Conservation (phyloP, 2,113 vertebrate genomes). For the Sorex araneus region DNA sequence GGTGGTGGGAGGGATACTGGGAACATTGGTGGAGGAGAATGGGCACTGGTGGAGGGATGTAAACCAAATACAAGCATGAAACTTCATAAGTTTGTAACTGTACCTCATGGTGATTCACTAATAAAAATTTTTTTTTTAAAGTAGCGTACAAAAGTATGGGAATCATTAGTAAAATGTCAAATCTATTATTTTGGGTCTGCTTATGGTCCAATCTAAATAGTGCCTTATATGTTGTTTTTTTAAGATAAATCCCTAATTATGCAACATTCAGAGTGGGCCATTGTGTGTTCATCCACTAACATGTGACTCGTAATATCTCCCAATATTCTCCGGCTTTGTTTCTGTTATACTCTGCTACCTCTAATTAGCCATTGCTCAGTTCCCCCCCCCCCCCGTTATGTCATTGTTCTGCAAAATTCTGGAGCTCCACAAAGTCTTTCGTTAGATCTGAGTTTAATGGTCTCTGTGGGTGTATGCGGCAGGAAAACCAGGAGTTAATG, state of each 20-base stretch:
- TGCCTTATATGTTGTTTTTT: not conserved
- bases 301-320: not conserved
- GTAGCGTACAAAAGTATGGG: slow-evolving; percentile 13
- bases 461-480: slow-evolving; percentile 82
- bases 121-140: slow-evolving; percentile 46
- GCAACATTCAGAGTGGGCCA: slow-evolving; percentile 20
- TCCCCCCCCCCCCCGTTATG: slow-evolving; percentile 30
- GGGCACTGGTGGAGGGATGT: no score
- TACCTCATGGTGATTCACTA: no score
- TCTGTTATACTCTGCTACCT: slow-evolving; percentile 62
- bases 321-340: slow-evolving; percentile 38
- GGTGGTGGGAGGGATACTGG: no score
- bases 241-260: slow-evolving; percentile 50
- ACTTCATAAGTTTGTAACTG: no score
- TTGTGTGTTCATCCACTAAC: not conserved
- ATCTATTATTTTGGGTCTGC: slow-evolving; percentile 12
- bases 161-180: not conserved
- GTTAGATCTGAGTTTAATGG: slow-evolving; percentile 70
- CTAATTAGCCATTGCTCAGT: slow-evolving; percentile 52
- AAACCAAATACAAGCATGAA: no score
- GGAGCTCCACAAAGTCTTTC: slow-evolving; percentile 39
- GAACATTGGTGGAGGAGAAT: no score
- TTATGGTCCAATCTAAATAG: slow-evolving; percentile 43
- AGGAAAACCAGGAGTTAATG: slow-evolving; percentile 88
- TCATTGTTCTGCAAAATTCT: slow-evolving; percentile 57